Evolutionary conservation across 1,140 invertebrate species (phyloP), one percentile per base, ranked within the genome.

Genomic region (Sesamia nonagrioides): DNA sequence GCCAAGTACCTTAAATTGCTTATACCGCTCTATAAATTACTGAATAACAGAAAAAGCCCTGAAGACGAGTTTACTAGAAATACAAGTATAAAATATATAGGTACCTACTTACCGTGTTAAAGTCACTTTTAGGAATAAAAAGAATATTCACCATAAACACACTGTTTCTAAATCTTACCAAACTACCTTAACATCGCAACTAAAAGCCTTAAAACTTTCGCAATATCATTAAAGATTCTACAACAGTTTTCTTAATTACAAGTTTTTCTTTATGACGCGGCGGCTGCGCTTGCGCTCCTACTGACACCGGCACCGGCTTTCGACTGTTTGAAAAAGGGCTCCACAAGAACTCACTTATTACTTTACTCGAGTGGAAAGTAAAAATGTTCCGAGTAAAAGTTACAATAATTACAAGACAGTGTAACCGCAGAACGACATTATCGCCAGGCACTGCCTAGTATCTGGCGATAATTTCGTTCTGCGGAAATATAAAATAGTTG

Each of bases 321-420:
- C 82, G 52, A 86, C 81, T 78, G 77, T 79, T 86, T 84, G 82
- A 84, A 88, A 88, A 89, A 89, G 89, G 88, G 87, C 87, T 86
- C 69, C 81, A 86, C 82, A 81, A 82, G 79, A 82, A 71, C 78
- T 81, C 73, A 81, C 6, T 61, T 45, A 80, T 81, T 63, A 75
- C 72, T 45, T 66, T 66, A 66, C 61, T 18, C 21, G 73, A 35
- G 78, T 85, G 81, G 86, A 89, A 88, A 88, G 89, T 91, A 91
- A 89, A 89, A 89, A 88, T 88, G 82, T 71, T 75, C 50, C 54
- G 79, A 87, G 87, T 89, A 91, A 89, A 89, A 91, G 89, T 83
- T 82, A 78, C 56, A 60, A 17, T 80, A 80, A 72, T 83, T 87
- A 66, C 35, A 88, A 85, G 77, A 84, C 82, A 80, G 72, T n/a